phyloP scores from a whole-genome alignment of 2,113 vertebrate species.

The Oenanthe oenanthe region DNA sequence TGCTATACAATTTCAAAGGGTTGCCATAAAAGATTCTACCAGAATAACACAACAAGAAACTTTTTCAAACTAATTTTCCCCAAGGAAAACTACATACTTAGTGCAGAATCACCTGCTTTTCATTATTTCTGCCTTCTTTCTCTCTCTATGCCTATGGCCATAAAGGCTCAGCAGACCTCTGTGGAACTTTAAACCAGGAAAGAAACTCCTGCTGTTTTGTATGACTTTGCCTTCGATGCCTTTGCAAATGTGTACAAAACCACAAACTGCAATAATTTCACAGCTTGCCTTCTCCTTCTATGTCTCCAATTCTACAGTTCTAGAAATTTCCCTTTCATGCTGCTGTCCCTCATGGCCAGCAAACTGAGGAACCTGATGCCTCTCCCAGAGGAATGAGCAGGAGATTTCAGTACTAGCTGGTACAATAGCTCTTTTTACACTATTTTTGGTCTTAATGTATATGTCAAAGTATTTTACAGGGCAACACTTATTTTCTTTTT shows the following conservation, averaged over 20 bases:
- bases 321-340: background rate
- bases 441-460: background rate
- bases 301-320: background rate
- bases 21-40: background rate
- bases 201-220: constrained; percentile 37
- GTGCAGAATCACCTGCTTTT: background rate
- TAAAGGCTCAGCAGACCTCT: constrained; percentile 11
- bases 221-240: background rate
- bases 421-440: background rate
- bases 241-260: background rate
- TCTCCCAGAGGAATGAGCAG: background rate
- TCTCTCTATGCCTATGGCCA: background rate
- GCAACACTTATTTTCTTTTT: background rate
- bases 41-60: background rate
- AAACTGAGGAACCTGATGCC: background rate
- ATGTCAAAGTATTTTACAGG: background rate
- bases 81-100: background rate
- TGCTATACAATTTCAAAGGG: background rate
- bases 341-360: background rate
- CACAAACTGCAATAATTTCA: background rate
- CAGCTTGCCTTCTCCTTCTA: background rate
- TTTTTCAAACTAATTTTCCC: background rate
- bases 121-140: constrained; percentile 22
- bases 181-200: constrained; percentile 20
- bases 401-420: background rate